These are phyloP conservation scores for Rhamphomyia laevipes DNA, from an alignment of 2,888 invertebrate species.

Conservation along the genomic window DNA sequence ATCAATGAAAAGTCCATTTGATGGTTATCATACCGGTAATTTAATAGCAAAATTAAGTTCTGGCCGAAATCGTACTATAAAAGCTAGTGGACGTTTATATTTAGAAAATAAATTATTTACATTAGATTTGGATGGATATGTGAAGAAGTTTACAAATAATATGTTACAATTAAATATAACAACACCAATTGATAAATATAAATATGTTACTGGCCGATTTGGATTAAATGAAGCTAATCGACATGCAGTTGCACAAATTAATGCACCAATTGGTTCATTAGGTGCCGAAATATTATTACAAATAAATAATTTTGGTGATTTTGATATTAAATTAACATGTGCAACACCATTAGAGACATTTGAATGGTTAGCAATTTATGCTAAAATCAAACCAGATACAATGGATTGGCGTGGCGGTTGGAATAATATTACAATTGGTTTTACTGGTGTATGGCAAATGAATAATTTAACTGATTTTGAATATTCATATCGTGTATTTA, in stretches of 20 bases:
- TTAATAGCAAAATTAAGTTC: constrained; percentile 54
- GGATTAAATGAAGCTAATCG: constrained; percentile 58
- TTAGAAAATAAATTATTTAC: constrained; percentile 59
- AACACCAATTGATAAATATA: constrained; percentile 56
- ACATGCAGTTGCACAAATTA: constrained; percentile 61
- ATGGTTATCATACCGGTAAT: constrained; percentile 56
- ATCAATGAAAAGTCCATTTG: constrained; percentile 48
- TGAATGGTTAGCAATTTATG: constrained; percentile 52
- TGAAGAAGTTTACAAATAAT: constrained; percentile 60
- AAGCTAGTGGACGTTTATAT: constrained; percentile 57
- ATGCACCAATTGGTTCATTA: constrained; percentile 53
- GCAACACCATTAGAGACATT: constrained; percentile 63
- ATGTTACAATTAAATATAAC: constrained; percentile 64
- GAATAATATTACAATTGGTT: constrained; percentile 62
- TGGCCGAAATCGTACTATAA: constrained; percentile 50
- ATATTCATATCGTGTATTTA: constrained; percentile 63
- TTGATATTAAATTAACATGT: constrained; percentile 59
- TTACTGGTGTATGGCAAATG: constrained; percentile 60
- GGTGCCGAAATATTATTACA: constrained; percentile 57
- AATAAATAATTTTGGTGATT: constrained; percentile 50
- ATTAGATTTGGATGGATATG: constrained; percentile 54
- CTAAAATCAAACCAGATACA: constrained; percentile 54
- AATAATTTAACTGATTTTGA: constrained; percentile 55
- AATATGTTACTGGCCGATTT: constrained; percentile 52
- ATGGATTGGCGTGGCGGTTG: constrained; percentile 66